Evolutionary conservation across 2,888 invertebrate genomes (phyloP).

Genomic region (Danaus chrysippus): DNA sequence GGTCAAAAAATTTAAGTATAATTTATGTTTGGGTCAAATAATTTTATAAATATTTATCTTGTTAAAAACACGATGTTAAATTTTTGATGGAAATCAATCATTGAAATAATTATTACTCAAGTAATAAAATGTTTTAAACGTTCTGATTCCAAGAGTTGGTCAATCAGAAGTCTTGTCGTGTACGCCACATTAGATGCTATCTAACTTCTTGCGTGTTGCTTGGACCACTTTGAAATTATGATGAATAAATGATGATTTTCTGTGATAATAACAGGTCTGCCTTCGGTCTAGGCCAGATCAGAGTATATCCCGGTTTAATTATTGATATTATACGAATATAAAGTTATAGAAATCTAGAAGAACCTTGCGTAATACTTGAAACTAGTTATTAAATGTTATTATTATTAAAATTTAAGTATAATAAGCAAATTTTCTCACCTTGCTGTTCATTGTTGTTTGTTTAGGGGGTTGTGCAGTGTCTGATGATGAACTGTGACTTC

Average conservation of each 20-base stretch:
- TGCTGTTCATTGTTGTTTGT: conserved; percentile 71
- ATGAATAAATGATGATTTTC: neutral
- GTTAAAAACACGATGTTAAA: neutral
- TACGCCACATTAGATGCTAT: neutral
- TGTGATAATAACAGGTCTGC: neutral
- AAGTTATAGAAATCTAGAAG: neutral
- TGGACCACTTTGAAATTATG: neutral
- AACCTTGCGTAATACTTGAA: neutral
- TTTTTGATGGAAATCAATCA: neutral
- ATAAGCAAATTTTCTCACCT: conserved; percentile 50
- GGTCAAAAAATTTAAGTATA: no score
- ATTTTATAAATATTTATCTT: no score
- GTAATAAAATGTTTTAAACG: neutral
- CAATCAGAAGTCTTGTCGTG: neutral
- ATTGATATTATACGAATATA: neutral
- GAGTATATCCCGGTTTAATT: neutral
- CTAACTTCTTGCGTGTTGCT: neutral
- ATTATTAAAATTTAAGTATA: conserved; percentile 10
- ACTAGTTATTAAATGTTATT: conserved; percentile 8
- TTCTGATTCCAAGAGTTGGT: neutral
- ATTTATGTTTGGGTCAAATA: no score
- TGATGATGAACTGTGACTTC: conserved; percentile 61
- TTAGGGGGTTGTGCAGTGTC: conserved; percentile 62
- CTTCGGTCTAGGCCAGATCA: conserved; percentile 4
- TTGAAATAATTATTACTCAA: neutral